Conservation (phyloP, 2,113 vertebrate species). For the Hypomesus transpacificus region DNA sequence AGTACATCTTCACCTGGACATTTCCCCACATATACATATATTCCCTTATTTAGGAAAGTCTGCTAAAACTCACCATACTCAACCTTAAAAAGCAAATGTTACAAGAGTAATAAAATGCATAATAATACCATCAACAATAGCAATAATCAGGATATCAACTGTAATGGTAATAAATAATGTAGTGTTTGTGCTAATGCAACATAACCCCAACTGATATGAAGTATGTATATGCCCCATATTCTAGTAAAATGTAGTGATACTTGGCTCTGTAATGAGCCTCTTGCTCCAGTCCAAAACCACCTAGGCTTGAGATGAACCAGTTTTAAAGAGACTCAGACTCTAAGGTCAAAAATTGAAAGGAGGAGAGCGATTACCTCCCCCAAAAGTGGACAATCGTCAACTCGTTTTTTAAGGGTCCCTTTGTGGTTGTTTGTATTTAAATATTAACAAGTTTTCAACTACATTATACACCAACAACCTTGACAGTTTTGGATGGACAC, state of each 20-base stretch:
- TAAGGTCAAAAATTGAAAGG: conserved; percentile 42
- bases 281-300: conserved; percentile 49
- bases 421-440: too few relatives aligned
- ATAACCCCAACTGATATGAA: conserved; percentile 56
- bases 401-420: background rate
- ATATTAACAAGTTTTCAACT: too few relatives aligned
- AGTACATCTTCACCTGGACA: conserved; percentile 56
- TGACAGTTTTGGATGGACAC: conserved; percentile 27
- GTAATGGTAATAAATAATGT: conserved; percentile 70
- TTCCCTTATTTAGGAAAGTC: conserved; percentile 35
- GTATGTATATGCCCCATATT: conserved; percentile 45
- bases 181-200: conserved; percentile 53
- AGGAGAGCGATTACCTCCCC: conserved; percentile 25
- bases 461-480: conserved; percentile 36
- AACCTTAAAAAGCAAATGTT: conserved; percentile 64
- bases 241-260: conserved; percentile 22
- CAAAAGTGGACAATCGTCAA: background rate
- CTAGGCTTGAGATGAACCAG: conserved; percentile 46
- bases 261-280: conserved; percentile 21
- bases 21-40: conserved; percentile 4
- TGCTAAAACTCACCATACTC: conserved; percentile 40
- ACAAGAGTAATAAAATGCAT: conserved; percentile 64
- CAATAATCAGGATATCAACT: conserved; percentile 65
- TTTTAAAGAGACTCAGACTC: conserved; percentile 67
- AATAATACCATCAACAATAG: conserved; percentile 70